These are phyloP conservation scores for Phyllotreta cruciferae DNA, from an alignment of 2,888 invertebrate species.

Conservation along the genomic window DNA sequence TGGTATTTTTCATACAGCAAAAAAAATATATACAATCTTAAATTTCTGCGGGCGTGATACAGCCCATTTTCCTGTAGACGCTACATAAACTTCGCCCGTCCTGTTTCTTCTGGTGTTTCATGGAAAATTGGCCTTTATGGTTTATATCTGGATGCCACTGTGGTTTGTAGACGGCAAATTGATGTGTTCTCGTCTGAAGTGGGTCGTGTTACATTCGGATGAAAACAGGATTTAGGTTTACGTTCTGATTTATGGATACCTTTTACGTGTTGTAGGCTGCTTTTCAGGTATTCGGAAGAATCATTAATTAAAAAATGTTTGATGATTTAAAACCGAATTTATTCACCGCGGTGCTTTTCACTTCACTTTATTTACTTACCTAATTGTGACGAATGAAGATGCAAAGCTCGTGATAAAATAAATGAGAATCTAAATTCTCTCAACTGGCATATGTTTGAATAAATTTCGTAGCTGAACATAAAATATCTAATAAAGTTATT, in stretches of 20 bases:
- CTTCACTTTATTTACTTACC: too few relatives aligned
- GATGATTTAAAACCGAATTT: too few relatives aligned
- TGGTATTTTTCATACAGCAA: conserved; percentile 8
- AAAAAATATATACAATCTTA: conserved; percentile 2
- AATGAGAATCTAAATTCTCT: too few relatives aligned
- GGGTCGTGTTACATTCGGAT: conserved; percentile 40
- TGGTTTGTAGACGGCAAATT: conserved; percentile 34
- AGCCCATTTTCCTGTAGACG: conserved; percentile 5
- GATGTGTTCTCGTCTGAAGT: conserved; percentile 41
- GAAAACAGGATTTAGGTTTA: conserved; percentile 39
- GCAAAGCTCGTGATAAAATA: too few relatives aligned
- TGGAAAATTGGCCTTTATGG: conserved; percentile 26
- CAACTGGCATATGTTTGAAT: too few relatives aligned
- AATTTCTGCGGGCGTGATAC: neutral
- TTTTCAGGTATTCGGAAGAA: neutral
- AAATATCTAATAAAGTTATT: too few relatives aligned
- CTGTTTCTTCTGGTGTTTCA: conserved; percentile 14
- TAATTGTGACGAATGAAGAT: too few relatives aligned
- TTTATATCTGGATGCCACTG: conserved; percentile 18
- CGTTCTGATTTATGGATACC: conserved; percentile 38
- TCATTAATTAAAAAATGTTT: neutral
- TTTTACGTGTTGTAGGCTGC: conserved; percentile 14
- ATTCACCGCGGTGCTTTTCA: too few relatives aligned
- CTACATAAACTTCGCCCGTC: conserved; percentile 5
- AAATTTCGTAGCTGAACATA: too few relatives aligned